Conservation (phyloP, 2,888 invertebrate genomes). For the Patella ulyssiponensis region DNA sequence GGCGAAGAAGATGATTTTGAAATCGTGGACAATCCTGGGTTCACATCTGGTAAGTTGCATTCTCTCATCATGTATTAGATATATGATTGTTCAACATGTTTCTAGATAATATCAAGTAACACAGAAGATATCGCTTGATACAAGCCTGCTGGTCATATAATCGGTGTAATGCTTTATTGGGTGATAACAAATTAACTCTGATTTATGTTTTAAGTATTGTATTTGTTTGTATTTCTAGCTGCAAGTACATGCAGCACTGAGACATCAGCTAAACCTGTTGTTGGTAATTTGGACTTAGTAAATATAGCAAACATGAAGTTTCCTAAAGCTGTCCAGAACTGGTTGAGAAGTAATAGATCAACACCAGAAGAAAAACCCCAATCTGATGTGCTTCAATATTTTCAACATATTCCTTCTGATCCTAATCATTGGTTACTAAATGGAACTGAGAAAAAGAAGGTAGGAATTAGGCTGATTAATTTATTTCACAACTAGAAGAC, state of each 20-base stretch:
- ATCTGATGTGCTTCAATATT: slow-evolving; percentile 25
- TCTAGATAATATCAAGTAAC: no score
- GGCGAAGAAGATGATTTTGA: slow-evolving; percentile 65
- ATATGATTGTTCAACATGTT: no score
- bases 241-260: no score
- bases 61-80: neutral
- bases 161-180: no score
- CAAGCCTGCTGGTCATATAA: no score
- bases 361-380: neutral
- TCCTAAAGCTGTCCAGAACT: slow-evolving; percentile 9
- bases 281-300: neutral
- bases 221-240: no score
- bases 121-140: no score
- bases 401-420: slow-evolving; percentile 22
- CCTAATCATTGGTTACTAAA: slow-evolving; percentile 12
- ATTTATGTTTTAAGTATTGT: no score
- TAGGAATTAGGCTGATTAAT: neutral
- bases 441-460: slow-evolving; percentile 2
- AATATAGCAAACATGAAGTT: neutral
- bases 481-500: no score
- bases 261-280: neutral
- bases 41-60: slow-evolving; percentile 3
- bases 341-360: slow-evolving; percentile 14
- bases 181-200: no score
- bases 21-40: slow-evolving; percentile 51